Evolutionary conservation across 2,113 vertebrate species (phyloP).

Genomic region (Pipra filicauda): DNA sequence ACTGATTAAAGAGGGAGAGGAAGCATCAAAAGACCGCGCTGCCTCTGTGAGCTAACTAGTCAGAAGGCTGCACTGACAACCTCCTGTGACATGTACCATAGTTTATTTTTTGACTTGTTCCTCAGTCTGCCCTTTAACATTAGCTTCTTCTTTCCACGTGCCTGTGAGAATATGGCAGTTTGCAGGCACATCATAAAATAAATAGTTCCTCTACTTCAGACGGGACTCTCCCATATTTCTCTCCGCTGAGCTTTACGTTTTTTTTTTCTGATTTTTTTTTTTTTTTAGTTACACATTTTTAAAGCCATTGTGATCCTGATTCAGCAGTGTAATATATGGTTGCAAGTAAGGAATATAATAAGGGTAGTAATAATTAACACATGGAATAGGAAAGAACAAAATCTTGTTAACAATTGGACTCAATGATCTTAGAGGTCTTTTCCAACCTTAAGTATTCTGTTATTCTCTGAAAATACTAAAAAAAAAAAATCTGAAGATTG

Average conservation of each 20-base stretch:
- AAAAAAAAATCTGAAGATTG: not conserved
- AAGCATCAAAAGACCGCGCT: slow-evolving; percentile 32
- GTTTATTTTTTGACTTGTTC: not conserved
- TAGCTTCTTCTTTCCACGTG: not conserved
- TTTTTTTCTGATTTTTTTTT: not conserved
- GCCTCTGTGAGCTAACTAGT: slow-evolving; percentile 1
- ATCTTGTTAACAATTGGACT: not conserved
- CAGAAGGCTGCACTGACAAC: not conserved
- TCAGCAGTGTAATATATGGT: not conserved
- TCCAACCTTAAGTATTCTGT: not conserved
- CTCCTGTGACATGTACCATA: not conserved
- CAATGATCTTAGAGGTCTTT: not conserved
- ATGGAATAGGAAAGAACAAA: not conserved
- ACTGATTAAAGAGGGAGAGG: slow-evolving; percentile 26
- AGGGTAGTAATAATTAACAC: not conserved
- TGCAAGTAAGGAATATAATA: not conserved
- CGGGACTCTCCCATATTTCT: not conserved
- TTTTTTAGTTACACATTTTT: not conserved
- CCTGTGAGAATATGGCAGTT: not conserved
- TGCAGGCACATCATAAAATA: not conserved
- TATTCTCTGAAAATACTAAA: not conserved
- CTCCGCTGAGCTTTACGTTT: accelerated
- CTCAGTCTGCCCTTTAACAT: not conserved
- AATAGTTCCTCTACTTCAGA: not conserved
- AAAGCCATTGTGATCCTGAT: not conserved